Evolutionary conservation across 2,113 vertebrate species (phyloP).

Genomic region (Amblyopsis rosae): DNA sequence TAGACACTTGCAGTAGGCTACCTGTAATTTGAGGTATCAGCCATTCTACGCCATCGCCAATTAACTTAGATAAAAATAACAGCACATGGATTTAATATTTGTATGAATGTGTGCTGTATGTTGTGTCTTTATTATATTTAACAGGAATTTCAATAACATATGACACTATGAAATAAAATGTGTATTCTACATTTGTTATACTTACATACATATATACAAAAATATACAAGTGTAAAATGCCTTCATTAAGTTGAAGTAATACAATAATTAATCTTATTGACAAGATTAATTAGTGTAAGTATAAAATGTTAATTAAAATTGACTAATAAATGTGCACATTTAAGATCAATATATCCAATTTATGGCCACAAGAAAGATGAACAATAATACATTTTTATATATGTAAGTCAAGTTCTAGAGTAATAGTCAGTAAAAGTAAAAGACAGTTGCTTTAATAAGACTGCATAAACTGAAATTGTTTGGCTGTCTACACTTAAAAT

Average conservation of each 20-base stretch:
- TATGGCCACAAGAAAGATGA: too few relatives aligned
- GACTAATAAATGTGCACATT: too few relatives aligned
- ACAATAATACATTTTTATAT: neutral
- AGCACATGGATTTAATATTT: slow-evolving; percentile 21
- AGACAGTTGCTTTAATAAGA: neutral
- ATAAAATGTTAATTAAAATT: too few relatives aligned
- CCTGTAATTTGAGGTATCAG: slow-evolving; percentile 48
- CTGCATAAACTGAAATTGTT: slow-evolving; percentile 15
- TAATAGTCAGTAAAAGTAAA: too few relatives aligned
- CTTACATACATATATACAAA: too few relatives aligned
- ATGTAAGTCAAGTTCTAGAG: neutral
- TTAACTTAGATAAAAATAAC: slow-evolving; percentile 39
- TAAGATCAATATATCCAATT: too few relatives aligned
- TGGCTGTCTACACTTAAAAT: slow-evolving; percentile 37
- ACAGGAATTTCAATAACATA: too few relatives aligned
- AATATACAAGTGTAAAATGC: too few relatives aligned
- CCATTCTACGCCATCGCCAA: slow-evolving; percentile 51
- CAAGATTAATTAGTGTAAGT: too few relatives aligned
- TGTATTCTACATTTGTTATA: too few relatives aligned
- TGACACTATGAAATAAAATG: too few relatives aligned
- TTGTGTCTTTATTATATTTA: too few relatives aligned
- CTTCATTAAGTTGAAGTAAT: neutral
- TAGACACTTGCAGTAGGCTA: slow-evolving; percentile 42
- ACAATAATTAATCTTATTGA: neutral
- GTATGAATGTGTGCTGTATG: slow-evolving; percentile 8